These are phyloP conservation scores for Phymorhynchus buccinoides DNA, from an alignment of 1,140 invertebrate genomes.

Conservation along the genomic window DNA sequence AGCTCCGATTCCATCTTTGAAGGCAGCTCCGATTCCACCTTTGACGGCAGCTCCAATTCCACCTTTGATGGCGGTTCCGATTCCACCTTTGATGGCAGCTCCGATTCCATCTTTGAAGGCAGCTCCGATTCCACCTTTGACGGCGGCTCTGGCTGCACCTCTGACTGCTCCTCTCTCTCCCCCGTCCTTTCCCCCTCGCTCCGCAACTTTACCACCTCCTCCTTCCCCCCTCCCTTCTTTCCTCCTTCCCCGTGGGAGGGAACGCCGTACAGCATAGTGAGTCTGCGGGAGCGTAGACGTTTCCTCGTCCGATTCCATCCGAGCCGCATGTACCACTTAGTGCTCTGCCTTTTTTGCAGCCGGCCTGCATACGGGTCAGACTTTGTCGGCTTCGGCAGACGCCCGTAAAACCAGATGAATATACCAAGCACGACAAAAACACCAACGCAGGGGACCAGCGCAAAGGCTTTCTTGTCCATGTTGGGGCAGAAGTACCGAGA, in stretches of 20 bases:
- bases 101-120: no score
- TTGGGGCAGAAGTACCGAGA: constrained; percentile 74
- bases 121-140: no score
- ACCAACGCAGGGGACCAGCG: constrained; percentile 74
- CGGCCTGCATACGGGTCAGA: constrained; percentile 68
- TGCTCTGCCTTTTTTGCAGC: constrained; percentile 66
- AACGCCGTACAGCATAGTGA: no score
- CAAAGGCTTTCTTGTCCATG: constrained; percentile 73
- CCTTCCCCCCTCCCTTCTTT: neutral
- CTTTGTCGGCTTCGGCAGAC: constrained; percentile 29
- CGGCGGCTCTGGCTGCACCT: no score
- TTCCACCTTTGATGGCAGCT: no score
- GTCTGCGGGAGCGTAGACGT: neutral
- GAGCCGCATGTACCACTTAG: no score
- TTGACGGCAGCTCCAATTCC: no score
- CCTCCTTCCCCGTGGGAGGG: neutral
- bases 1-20: no score
- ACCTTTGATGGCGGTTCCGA: no score
- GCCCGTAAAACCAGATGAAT: no score
- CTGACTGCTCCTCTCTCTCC: no score
- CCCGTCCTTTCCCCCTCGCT: neutral
- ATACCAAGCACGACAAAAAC: constrained; percentile 74
- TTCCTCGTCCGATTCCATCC: neutral
- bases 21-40: no score
- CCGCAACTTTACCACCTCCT: neutral